Evolutionary conservation across 2,113 vertebrate genomes (phyloP).

Genomic region (Quiscalus mexicanus): DNA sequence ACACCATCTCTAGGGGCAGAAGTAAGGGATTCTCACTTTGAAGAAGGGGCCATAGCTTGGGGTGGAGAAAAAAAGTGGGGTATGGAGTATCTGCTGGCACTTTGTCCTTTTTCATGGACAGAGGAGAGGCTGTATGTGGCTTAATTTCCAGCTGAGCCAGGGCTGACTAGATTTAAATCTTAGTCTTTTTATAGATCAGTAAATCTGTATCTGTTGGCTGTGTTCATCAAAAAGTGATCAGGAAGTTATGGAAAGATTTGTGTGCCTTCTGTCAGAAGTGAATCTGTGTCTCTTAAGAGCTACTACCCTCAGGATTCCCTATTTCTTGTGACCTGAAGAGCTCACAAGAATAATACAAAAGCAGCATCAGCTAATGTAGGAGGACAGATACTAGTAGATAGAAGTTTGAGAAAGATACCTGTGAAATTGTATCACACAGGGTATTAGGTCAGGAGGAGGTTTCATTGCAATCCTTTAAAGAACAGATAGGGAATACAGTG

Average conservation of each 20-base stretch:
- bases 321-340: not conserved
- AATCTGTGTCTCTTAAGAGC: not conserved
- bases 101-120: not conserved
- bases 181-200: not conserved
- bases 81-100: rapidly evolving
- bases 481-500: not conserved
- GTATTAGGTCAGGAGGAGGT: not conserved
- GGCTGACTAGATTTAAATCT: not conserved
- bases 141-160: not conserved
- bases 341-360: not conserved
- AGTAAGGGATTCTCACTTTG: not conserved
- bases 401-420: not conserved
- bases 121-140: not conserved
- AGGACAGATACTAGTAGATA: not conserved
- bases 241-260: not conserved
- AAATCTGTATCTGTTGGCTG: not conserved
- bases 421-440: not conserved
- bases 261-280: not conserved
- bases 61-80: not conserved
- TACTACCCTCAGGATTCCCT: not conserved
- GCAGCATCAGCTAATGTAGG: not conserved
- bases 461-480: not conserved
- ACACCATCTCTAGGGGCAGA: not conserved
- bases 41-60: not conserved
- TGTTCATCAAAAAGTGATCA: not conserved